A percentile compares a stretch with the other conserved stretches of the same genome.
These are phyloP conservation scores for Maconellicoccus hirsutus DNA, from an alignment of 1,140 invertebrate species.

Conservation along the genomic window DNA sequence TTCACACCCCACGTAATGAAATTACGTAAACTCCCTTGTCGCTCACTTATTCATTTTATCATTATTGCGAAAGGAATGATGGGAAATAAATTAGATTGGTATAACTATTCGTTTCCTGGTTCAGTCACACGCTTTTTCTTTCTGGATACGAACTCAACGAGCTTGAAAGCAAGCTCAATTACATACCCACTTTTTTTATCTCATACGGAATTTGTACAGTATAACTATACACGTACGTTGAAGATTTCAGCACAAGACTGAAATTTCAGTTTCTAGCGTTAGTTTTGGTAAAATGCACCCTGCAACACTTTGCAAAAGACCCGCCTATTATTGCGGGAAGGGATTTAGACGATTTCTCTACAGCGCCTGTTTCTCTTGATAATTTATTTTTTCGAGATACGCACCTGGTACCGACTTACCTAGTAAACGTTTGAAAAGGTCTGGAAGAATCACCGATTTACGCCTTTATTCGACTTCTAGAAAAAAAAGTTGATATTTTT, in stretches of 20 bases:
- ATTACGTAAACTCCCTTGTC: background rate
- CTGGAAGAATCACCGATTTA: too few species aligned
- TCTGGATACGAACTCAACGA: background rate
- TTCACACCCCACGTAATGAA: background rate
- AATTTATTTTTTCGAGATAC: background rate
- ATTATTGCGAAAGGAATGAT: background rate
- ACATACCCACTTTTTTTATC: background rate
- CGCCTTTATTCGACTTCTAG: too few species aligned
- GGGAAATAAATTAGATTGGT: slow-evolving; percentile 9
- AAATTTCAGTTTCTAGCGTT: too few species aligned
- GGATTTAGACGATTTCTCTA: background rate
- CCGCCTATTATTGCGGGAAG: background rate
- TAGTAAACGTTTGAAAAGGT: too few species aligned
- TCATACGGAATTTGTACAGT: too few species aligned
- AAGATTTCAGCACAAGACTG: too few species aligned
- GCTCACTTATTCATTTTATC: background rate
- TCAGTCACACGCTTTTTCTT: background rate
- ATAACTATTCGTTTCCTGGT: background rate
- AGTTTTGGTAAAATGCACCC: too few species aligned
- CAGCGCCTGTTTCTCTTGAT: background rate
- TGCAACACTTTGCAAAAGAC: background rate
- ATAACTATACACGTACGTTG: too few species aligned
- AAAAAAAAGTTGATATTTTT: too few species aligned
- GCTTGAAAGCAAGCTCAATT: background rate
- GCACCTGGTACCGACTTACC: background rate